phyloP scores from a whole-genome alignment of 2,113 vertebrate genomes.

The Etia nguti region DNA sequence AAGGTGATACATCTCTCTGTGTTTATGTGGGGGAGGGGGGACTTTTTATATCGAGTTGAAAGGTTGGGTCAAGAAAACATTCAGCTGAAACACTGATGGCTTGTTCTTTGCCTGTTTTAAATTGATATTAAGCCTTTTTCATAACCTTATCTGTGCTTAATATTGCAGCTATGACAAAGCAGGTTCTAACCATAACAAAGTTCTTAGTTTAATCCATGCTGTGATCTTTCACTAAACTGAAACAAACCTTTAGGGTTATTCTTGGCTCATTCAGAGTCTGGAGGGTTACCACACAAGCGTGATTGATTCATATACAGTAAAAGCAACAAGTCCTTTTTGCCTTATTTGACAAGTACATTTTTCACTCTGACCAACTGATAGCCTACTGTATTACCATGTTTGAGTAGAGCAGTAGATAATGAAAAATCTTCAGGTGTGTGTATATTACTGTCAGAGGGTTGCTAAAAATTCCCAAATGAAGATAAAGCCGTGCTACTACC shows the following conservation, averaged over 20 bases:
- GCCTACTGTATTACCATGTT: neutral
- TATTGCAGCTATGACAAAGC: neutral
- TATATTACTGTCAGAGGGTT: neutral
- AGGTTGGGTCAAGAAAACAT: neutral
- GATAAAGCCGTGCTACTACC: neutral
- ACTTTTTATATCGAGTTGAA: neutral
- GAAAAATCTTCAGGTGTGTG: neutral
- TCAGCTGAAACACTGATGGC: neutral
- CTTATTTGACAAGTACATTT: neutral
- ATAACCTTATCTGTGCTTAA: neutral
- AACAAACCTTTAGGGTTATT: neutral
- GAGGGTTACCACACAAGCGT: neutral
- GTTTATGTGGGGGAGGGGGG: neutral
- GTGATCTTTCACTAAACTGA: neutral
- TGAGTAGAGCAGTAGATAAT: neutral
- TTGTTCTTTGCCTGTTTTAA: neutral
- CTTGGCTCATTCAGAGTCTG: neutral
- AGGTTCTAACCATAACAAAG: neutral
- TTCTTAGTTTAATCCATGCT: neutral
- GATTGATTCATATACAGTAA: neutral
- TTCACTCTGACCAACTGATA: neutral
- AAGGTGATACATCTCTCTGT: neutral
- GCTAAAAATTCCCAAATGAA: neutral
- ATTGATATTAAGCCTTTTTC: neutral
- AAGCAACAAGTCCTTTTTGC: neutral